Percentiles rank a stretch among this genome's conserved stretches.
phyloP scores from a whole-genome alignment of 2,888 invertebrate genomes.

The Pyrgus malvae region DNA sequence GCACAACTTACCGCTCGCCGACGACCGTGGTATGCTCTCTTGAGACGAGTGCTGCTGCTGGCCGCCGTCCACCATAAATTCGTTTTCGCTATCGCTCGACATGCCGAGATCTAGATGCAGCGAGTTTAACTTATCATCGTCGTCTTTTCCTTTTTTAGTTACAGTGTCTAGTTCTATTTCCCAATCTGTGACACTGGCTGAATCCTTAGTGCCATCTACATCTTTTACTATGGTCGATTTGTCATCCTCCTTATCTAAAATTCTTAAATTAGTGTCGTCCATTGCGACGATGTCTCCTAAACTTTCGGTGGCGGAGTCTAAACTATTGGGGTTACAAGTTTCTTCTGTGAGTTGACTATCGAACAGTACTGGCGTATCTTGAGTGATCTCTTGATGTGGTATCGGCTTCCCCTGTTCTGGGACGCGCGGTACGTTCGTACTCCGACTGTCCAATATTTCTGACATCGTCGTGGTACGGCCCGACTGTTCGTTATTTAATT shows the following conservation, averaged over 20 bases:
- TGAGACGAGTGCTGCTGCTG: constrained; percentile 57
- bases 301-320: constrained; percentile 68
- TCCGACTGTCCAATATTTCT: constrained; percentile 69
- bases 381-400: constrained; percentile 63
- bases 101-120: constrained; percentile 74
- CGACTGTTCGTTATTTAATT: constrained; percentile 72
- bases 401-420: constrained; percentile 49
- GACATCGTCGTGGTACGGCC: constrained; percentile 73
- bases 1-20: constrained; percentile 61
- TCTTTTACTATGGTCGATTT: constrained; percentile 57
- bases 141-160: constrained; percentile 66
- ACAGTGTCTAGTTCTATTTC: constrained; percentile 83
- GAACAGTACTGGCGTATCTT: constrained; percentile 81
- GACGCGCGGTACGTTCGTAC: constrained; percentile 40
- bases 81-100: constrained; percentile 76
- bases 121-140: constrained; percentile 71
- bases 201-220: constrained; percentile 58
- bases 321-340: constrained; percentile 65
- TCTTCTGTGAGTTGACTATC: constrained; percentile 65
- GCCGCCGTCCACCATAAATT: constrained; percentile 61
- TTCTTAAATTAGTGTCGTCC: constrained; percentile 51
- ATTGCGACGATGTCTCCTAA: constrained; percentile 62
- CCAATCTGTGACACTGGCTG: constrained; percentile 80
- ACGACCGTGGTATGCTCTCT: constrained; percentile 56
- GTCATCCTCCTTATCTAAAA: constrained; percentile 54